phyloP scores from a whole-genome alignment of 92 coral and sea anemone species.

The Zoanthus gigantus region DNA sequence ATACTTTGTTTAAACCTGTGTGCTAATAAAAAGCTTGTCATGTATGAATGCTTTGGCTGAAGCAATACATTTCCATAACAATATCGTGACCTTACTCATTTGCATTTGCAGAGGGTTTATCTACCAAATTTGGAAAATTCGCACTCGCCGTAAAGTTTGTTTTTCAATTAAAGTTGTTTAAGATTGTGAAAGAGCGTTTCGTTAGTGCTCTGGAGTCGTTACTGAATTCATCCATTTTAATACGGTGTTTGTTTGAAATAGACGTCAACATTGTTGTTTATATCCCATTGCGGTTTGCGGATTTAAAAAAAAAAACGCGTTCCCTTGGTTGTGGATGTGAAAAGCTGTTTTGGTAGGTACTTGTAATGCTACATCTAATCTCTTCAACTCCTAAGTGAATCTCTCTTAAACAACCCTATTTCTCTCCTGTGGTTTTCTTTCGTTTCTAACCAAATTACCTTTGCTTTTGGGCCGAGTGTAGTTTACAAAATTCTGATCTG shows the following conservation, averaged over 20 bases:
- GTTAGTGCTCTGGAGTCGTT: background rate
- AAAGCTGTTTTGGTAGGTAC: conserved; percentile 3
- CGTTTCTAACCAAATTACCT: background rate
- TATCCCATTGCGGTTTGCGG: background rate
- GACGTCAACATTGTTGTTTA: background rate
- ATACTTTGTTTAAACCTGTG: background rate
- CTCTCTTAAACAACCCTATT: background rate
- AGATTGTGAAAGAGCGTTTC: conserved; percentile 45
- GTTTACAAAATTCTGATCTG: background rate
- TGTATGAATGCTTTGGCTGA: background rate
- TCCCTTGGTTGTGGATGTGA: background rate
- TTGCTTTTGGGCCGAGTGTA: background rate
- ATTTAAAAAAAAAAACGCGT: background rate
- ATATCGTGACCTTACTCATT: conserved; percentile 2
- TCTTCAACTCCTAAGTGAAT: background rate
- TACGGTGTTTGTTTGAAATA: background rate
- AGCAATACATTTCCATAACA: conserved; percentile 35
- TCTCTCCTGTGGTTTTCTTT: background rate
- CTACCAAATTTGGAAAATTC: conserved; percentile 44
- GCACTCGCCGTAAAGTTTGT: conserved; percentile 24
- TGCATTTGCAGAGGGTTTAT: background rate
- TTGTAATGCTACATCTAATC: background rate
- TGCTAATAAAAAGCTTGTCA: background rate
- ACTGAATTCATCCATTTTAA: background rate
- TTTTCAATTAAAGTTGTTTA: background rate